Evolutionary conservation across 2,113 vertebrate species (phyloP), one percentile per base, ranked within the genome.

Genomic region (Plecturocebus donacophilus): DNA sequence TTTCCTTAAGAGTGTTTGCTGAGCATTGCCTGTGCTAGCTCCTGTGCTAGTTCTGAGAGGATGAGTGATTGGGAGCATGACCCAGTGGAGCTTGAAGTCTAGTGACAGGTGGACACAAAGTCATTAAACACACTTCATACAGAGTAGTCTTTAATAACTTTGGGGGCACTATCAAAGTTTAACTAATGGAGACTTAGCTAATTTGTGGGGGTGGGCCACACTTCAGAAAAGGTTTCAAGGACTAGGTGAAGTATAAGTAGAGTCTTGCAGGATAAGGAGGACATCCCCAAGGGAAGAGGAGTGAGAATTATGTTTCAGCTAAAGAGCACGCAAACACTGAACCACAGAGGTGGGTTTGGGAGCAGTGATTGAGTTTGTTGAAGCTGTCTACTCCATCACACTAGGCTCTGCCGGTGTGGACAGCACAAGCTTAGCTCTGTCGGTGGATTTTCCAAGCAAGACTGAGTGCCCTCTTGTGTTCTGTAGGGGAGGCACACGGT

Each of bases 401-500:
- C 77, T 64, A 66, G 80, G 16, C 56, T 95, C 79, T 71, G 30
- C 70, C 32, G 23, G n/a, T 23, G 19, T 35, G 75, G n/a, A 71
- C 68, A 56, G 11, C 61, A 35, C 10, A 56, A 49, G 52, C 16
- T 83, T 70, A 27, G 25, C 80, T 56, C 16, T 20, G 11, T 17
- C 66, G 86, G 61, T 49, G 49, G 25, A n/a, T 64, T 80, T 90
- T 90, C 70, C 77, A 35, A 86, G 45, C 19, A 49, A 38, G 30
- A 49, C 94, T 87, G 61, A 95, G 89, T 71, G 71, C 80, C 58
- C 86, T 56, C 96, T 97, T 97, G 86, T 97, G 93, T 98, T 96
- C 87, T 68, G 11, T 85, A 98, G 98, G 58, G 99, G 99, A 84
- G 99, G 99, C 9, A 99, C 99, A 45, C 98, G 97, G 93, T 99